Conservation (phyloP, 2,888 invertebrate genomes). For the Mesorhabditis spiculigera region DNA sequence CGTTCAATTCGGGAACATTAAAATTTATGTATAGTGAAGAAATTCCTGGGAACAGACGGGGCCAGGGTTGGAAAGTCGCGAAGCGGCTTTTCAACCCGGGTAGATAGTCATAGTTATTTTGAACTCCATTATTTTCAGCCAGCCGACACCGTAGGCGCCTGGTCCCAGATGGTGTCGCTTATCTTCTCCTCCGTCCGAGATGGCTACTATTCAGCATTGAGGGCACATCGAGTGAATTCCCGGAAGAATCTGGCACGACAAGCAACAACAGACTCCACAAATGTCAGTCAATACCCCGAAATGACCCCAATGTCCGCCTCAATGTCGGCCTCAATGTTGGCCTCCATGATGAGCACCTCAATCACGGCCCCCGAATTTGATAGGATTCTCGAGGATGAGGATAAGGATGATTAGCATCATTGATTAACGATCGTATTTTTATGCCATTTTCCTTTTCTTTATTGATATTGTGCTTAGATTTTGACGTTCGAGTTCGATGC, state of each 20-base stretch:
- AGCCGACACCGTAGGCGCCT: slow-evolving; percentile 54
- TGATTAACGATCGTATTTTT: no score
- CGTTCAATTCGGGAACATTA: no score
- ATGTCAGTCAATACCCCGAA: not conserved
- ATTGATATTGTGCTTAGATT: no score
- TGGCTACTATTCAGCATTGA: slow-evolving; percentile 53
- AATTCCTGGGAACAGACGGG: no score
- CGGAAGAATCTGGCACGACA: slow-evolving; percentile 29
- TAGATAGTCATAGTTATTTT: slow-evolving; percentile 11
- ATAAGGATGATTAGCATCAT: not conserved
- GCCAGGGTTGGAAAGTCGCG: no score
- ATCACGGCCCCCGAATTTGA: not conserved
- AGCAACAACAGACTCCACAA: slow-evolving; percentile 29
- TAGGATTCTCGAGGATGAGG: slow-evolving; percentile 1
- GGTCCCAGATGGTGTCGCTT: slow-evolving; percentile 52
- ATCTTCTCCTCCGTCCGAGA: slow-evolving; percentile 55
- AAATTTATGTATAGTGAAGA: no score
- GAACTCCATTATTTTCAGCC: slow-evolving; percentile 34
- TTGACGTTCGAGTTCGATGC: no score
- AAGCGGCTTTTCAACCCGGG: not conserved
- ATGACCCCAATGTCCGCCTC: not conserved
- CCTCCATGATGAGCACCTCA: not conserved
- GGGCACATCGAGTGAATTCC: slow-evolving; percentile 37
- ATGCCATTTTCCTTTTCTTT: no score
- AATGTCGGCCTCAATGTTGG: not conserved